Percentiles rank a stretch among this genome's conserved stretches.
phyloP scores from a whole-genome alignment of 1,140 invertebrate genomes.

The Reticulitermes speratus region DNA sequence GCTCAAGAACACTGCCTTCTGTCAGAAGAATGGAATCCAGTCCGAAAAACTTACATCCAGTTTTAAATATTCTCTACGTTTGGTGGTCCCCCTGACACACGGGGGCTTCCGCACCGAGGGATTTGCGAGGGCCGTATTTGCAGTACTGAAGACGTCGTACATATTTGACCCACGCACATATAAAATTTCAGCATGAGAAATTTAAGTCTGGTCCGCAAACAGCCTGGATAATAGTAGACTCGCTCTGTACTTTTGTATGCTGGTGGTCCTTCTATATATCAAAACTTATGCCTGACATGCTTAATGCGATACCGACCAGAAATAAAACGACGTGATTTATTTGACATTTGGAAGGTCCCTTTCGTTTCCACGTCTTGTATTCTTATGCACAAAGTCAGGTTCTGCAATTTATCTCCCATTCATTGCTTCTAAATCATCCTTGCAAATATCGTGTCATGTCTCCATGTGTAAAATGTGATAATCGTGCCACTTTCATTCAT shows the following conservation, averaged over 20 bases:
- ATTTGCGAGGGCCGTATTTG: too few species aligned
- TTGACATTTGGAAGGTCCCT: neutral
- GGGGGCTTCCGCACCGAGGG: too few species aligned
- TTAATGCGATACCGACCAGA: neutral
- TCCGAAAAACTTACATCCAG: too few species aligned
- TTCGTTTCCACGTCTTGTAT: neutral
- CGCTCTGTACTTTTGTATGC: neutral
- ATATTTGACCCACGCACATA: too few species aligned
- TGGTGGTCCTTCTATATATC: neutral
- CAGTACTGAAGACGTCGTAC: too few species aligned
- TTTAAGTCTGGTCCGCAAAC: too few species aligned
- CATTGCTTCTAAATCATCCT: neutral
- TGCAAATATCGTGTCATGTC: neutral
- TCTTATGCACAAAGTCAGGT: neutral
- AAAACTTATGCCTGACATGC: neutral
- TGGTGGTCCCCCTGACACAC: too few species aligned
- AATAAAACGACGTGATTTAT: neutral
- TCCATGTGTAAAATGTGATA: neutral
- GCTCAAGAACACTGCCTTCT: too few species aligned
- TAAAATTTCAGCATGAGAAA: too few species aligned
- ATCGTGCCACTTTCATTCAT: neutral
- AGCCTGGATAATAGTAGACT: too few species aligned
- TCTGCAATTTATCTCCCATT: neutral
- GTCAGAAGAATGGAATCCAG: too few species aligned
- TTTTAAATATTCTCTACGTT: too few species aligned